phyloP scores from a whole-genome alignment of 2,888 invertebrate genomes.

The Poecilobothrus nobilitatus region DNA sequence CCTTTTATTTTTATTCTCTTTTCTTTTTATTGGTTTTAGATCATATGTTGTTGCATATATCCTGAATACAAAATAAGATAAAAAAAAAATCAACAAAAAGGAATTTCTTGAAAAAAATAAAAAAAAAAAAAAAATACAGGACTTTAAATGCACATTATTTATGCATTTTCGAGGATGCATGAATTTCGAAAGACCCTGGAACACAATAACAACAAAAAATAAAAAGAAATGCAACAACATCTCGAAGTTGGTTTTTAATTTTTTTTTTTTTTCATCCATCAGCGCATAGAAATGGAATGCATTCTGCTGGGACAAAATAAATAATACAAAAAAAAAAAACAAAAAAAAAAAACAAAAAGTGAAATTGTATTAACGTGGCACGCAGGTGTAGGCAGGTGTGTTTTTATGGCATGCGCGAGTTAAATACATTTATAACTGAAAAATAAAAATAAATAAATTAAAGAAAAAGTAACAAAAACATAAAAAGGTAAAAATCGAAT shows the following conservation, averaged over 20 bases:
- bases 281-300: not conserved
- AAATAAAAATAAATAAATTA: not conserved
- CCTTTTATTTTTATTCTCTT: not conserved
- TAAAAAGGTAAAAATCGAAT: not conserved
- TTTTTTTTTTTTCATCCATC: not conserved
- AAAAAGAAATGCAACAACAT: not conserved
- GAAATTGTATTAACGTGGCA: not conserved
- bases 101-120: too few species aligned
- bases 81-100: not conserved
- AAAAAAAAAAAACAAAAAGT: not conserved
- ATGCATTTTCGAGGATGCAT: not conserved
- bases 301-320: not conserved
- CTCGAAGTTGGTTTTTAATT: not conserved
- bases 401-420: conserved; percentile 8
- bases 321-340: not conserved
- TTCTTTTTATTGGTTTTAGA: not conserved
- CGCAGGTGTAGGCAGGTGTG: conserved; percentile 10
- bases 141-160: not conserved
- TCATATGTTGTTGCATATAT: not conserved
- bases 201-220: not conserved
- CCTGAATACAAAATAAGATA: not conserved
- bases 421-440: not conserved
- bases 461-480: not conserved
- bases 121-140: not conserved
- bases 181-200: not conserved